Base-by-base conservation (phyloP, 2,888 invertebrate genomes). In the Dolichomitus sp. region DNA sequence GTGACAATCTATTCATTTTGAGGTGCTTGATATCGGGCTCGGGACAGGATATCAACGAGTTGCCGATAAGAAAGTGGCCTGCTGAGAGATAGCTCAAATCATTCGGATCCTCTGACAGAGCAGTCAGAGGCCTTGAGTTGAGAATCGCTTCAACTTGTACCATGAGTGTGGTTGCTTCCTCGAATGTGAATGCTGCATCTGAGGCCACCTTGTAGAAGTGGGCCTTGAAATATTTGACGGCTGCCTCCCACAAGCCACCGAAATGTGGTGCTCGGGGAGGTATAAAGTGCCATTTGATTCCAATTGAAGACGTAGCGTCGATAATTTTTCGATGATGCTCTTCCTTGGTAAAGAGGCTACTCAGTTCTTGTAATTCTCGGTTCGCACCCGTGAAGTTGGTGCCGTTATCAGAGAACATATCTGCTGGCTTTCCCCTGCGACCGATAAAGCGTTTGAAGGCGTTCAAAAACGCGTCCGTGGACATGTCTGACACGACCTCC, bases 241-340 rank as follows among this genome's bases (percentile, higher is more conserved):
- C 86, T 11, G 88, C 84, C 63, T 90, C 88, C 88, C 87, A 89
- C 9, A 88, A 54, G 3, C 89, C 89, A 4, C 88, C 89, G 57
- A 87, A 87, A 59, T 89, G 86, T 4, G 87, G 88, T 12, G 87
- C 81, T 37, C 73, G 54, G 7, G 88, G 85, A 4, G 88, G 87
- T 45, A 86, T 88, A 61, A 89, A 90, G 11, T 87, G 69, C 89
- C 89, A 90, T 11, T 78, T 42, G 6, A 87, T 78, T n/a, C 40
- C 33, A 4, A 79, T 50, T 12, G 42, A 17, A 12, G 70, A 14
- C 14, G 42, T 42, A 0, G 30, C 1, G 14, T 76, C n/a, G 30
- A 33, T 6, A 17, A 76, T 57, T 11, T 52, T 54, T 11, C 37
- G 27, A 7, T 42, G 65, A 45, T 68, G 57, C 3, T 54, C 30